Conservation (phyloP, 2,888 invertebrate genomes). For the Tenthredo mesomela region DNA sequence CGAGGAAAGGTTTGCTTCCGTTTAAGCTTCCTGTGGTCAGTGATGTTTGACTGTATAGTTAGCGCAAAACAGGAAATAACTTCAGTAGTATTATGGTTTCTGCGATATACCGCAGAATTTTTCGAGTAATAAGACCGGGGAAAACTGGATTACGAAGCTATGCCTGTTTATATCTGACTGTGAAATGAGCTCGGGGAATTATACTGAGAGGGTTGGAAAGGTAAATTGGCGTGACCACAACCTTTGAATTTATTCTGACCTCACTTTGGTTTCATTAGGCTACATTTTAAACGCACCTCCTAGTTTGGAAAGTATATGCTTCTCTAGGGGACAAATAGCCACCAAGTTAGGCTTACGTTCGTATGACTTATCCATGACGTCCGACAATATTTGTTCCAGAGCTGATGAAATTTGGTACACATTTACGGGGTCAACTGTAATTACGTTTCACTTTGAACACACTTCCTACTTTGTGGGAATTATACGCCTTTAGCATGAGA, state of each 20-base stretch:
- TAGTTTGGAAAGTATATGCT: background rate
- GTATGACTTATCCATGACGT: background rate
- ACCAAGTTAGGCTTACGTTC: background rate
- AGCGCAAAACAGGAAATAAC: slow-evolving; percentile 3
- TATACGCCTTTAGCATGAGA: background rate
- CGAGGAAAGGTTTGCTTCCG: background rate
- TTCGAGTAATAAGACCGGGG: background rate
- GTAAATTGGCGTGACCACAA: slow-evolving; percentile 32
- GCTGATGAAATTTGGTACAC: background rate
- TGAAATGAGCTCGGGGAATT: slow-evolving; percentile 37
- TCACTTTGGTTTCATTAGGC: slow-evolving; percentile 39
- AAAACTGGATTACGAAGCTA: background rate
- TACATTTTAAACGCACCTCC: slow-evolving; percentile 1
- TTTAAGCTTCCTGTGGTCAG: background rate
- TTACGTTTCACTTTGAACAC: background rate
- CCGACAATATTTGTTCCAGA: background rate
- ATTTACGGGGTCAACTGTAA: background rate
- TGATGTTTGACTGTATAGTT: background rate
- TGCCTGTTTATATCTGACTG: slow-evolving; percentile 36
- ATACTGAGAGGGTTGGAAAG: slow-evolving; percentile 30
- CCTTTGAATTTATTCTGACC: slow-evolving; percentile 30
- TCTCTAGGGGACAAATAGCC: background rate
- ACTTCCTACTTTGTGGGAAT: background rate
- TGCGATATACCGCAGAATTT: slow-evolving; percentile 20
- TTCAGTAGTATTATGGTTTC: slow-evolving; percentile 7